Base-by-base conservation (phyloP, 2,888 invertebrate genomes). In the Alloplasta piceator region DNA sequence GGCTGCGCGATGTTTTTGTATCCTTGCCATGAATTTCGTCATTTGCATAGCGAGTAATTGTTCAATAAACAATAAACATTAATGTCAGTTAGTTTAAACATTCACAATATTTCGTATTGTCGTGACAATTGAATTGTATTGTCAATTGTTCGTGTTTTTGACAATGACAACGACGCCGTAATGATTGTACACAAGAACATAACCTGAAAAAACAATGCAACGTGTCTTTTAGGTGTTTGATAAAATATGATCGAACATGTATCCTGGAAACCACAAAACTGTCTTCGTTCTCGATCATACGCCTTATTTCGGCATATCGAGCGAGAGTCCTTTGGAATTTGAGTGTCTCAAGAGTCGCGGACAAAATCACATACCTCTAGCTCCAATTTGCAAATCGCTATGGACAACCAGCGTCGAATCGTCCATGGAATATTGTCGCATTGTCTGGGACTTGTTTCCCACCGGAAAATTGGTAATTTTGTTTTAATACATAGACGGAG, bases 381-480 rank as follows among this genome's bases (percentile, higher is more conserved):
- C 96, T 5, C 97, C 98, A 0, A 96, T 99, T 81, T 96, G 96
- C 82, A 99, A 99, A 92, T 97, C 98, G 0, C 92, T 99, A 71
- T 99, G 99, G 99, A 99, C 98, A 0, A 98, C 97, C 89, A 97
- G 97, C 85, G 97, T 99, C 0, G 99, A 99, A 93, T 96, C 98
- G 0, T 96, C 98, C 0, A 95, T 99, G 78, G 99, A 99, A 92
- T 99, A 99, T 91, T 98, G 98, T 87, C 95, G 99, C 36, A 97
- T 99, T 86, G 97, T 98, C 0, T 98, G 98, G 97, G 99, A 99
- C 92, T 93, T 99, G n/a, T 99, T 98, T 93, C 98, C 98, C 0
- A 95, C 95, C 78, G 97, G 96, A 79, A 97, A 98, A 94, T 92
- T 98, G 92, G 97, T 97, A 93, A 91, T 92, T 56, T 16, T 78